Evolutionary conservation across 2,888 invertebrate genomes (phyloP).

Genomic region (Nomada goodeniana): DNA sequence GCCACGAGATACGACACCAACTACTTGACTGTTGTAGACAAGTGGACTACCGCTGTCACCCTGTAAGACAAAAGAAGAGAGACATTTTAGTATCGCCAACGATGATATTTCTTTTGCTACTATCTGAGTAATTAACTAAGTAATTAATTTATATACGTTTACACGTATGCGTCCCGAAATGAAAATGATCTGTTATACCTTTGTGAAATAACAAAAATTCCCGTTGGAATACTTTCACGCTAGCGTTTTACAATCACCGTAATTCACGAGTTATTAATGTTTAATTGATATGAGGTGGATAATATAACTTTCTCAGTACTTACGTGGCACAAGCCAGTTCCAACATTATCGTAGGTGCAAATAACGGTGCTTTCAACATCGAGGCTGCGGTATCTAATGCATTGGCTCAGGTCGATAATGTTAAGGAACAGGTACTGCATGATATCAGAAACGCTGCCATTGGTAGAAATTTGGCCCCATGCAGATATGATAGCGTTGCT

Average conservation of each 20-base stretch:
- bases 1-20: constrained; percentile 55
- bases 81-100: not conserved
- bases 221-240: too few species aligned
- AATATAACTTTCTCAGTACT: constrained; percentile 13
- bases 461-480: constrained; percentile 34
- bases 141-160: too few species aligned
- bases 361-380: constrained; percentile 10
- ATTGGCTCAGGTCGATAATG: constrained; percentile 23
- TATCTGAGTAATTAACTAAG: too few species aligned
- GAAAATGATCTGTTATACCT: too few species aligned
- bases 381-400: not conserved
- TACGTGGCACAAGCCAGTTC: constrained; percentile 53
- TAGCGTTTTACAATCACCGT: too few species aligned
- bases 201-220: too few species aligned
- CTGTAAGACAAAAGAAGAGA: constrained; percentile 27
- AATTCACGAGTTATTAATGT: too few species aligned
- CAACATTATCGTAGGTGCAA: constrained; percentile 37
- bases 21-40: constrained; percentile 29
- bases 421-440: constrained; percentile 36
- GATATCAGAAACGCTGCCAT: not conserved
- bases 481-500: constrained; percentile 32
- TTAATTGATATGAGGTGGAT: too few species aligned
- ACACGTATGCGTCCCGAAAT: too few species aligned
- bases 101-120: too few species aligned
- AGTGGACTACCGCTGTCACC: constrained; percentile 61